These are phyloP conservation scores for Trachelus iudaicus DNA, from an alignment of 2,888 invertebrate genomes.

Conservation along the genomic window DNA sequence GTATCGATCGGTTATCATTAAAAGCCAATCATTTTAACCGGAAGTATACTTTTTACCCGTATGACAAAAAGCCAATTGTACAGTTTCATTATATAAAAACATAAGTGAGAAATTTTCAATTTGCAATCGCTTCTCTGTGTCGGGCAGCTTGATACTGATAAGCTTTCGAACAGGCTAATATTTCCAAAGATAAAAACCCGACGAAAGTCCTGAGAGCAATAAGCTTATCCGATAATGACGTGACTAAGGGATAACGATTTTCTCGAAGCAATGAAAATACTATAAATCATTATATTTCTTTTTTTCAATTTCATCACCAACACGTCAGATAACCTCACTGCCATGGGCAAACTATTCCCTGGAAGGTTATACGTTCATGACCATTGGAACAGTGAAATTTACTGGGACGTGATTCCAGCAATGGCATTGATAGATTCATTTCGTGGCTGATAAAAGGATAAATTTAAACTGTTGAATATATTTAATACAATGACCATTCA, in stretches of 20 bases:
- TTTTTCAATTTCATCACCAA: neutral
- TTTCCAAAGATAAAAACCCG: neutral
- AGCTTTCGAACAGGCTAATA: neutral
- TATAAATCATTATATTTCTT: constrained; percentile 12
- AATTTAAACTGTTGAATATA: neutral
- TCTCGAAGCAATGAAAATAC: constrained; percentile 8
- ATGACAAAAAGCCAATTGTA: neutral
- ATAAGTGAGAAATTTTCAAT: neutral
- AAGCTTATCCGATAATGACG: neutral
- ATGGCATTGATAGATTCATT: neutral
- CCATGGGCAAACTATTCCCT: neutral
- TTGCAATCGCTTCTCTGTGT: neutral
- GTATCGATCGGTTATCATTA: neutral
- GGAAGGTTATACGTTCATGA: neutral
- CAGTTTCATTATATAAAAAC: neutral
- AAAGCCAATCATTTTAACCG: neutral
- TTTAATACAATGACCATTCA: neutral
- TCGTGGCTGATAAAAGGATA: neutral
- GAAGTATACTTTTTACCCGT: neutral
- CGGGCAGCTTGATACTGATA: neutral
- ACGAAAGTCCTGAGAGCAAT: neutral
- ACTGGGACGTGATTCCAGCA: neutral
- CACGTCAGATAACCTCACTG: too few relatives aligned
- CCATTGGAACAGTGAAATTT: neutral
- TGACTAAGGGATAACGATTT: neutral